Base-by-base conservation (phyloP, 1,140 invertebrate species). In the Nilaparvata lugens region DNA sequence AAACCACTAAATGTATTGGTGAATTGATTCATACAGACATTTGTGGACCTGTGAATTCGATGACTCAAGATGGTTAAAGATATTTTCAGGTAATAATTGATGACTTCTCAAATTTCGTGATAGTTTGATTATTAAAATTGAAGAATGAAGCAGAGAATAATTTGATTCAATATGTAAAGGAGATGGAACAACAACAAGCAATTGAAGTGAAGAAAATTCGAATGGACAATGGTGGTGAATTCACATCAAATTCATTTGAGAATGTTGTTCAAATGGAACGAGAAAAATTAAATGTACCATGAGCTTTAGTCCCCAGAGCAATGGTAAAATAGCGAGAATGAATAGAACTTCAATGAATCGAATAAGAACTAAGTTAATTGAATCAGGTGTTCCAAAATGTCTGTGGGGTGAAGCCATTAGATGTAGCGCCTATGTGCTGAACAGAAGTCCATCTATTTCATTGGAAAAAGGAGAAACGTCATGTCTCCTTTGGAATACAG, bases 291-390 rank as follows among this genome's bases (percentile, higher is more conserved):
- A 73, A 40, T 64, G 51, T n/a, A 71, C 69, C 7, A 60, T 64
- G 14, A 55, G 62, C n/a, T 69, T 71, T 35, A 65, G 67, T 18
- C 69, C 73, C 43, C 52, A 71, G 51, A 63, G 64, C 52, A 76
- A 76, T 64, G 73, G 70, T 11, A 61, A 66, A 25, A 59, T 67
- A 14, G 73, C 76, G 63, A 35, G 72, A 57, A 51, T 68, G n/a
- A 74, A 74, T 52, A 16, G 71, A 21, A 72, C 65, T 2, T n/a
- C 73, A 3, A 19, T 65, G 2, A 64, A 71, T 13, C 63, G 59
- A 53, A 68, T 68, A 0, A 61, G 70, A 54, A 55, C 70, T 16
- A 65, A 73, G 64, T 28, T 74, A 1, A 19, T 64, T 9, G 67
- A 72, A 24, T 54, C 64, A 28, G 43, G 63, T 7, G n/a, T 74